Evolutionary conservation across 2,888 invertebrate genomes (phyloP), one percentile per base, ranked within the genome.

Genomic region (Atethmia centrago): DNA sequence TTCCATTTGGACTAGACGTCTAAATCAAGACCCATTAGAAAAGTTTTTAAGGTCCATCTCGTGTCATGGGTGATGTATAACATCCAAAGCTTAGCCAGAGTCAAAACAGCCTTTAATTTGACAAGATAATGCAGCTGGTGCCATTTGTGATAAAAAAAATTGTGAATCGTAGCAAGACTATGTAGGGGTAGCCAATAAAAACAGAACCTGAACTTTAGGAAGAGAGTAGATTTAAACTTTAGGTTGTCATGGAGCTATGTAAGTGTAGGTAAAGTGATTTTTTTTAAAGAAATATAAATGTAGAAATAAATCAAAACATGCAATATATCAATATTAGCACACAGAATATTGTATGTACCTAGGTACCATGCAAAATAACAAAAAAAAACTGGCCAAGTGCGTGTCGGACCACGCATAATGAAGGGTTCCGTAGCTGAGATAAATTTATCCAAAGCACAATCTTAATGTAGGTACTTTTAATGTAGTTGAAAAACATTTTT

Each of bases 11-110:
- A 66, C 53, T 42, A 28, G 67, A 19, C 53, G 53, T n/a, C n/a
- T 70, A 9, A 70, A 70, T 19, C 70, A 66, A 31, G 70, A 70
- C 7, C 31, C 31, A 25, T 68, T 68, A 19, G 68, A 63, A 36
- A 63, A 36, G 31, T 68, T 63, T 68, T 62, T 68, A 31, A n/a
- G 12, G 31, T 61, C 31, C 9, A 25, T 42, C 42, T 10, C 12
- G 1, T 42, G 21, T 28, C 16, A 42, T 16, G 14, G 28, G 28
- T 42, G 28, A 25, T 9, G 40, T 5, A 66, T 63, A 66, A 40
- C 21, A 25, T 2, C 28, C 14, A 14, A 40, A 21, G 14, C 9
- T 9, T 40, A 42, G 40, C 3, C 21, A 19, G 59, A 21, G 3
- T 66, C 14, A 19, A 66, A 42, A 21, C 3, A 56, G 28, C 42